phyloP scores from a whole-genome alignment of 2,888 invertebrate genomes.

The Helleia helle region DNA sequence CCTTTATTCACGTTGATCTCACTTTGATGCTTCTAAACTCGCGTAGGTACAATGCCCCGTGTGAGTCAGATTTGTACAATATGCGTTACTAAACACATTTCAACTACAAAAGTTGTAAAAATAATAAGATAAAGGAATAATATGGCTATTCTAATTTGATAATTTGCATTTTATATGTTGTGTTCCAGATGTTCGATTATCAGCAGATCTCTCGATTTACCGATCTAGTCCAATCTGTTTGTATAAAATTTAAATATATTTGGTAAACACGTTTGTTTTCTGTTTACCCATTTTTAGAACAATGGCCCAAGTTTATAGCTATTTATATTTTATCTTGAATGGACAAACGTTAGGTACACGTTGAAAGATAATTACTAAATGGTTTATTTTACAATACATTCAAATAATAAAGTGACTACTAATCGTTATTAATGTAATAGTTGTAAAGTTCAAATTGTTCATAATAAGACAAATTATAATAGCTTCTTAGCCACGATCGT shows the following conservation, averaged over 20 bases:
- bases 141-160: neutral
- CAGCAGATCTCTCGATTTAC: constrained; percentile 1
- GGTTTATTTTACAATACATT: no score
- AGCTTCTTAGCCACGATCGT: neutral
- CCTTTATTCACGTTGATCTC: constrained; percentile 66
- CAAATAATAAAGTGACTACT: no score
- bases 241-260: no score
- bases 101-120: neutral
- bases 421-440: neutral
- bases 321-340: no score
- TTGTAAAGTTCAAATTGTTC: neutral
- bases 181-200: neutral
- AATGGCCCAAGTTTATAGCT: no score
- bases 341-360: no score
- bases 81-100: neutral
- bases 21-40: constrained; percentile 62
- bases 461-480: constrained; percentile 7
- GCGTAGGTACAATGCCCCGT: constrained; percentile 52
- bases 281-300: no score
- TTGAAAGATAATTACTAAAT: no score
- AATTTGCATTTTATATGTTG: neutral
- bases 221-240: neutral
- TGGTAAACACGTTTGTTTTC: no score
- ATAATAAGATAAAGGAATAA: neutral
- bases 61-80: constrained; percentile 32